Conservation (phyloP, 1,140 invertebrate genomes). For the Eriocheir sinensis region DNA sequence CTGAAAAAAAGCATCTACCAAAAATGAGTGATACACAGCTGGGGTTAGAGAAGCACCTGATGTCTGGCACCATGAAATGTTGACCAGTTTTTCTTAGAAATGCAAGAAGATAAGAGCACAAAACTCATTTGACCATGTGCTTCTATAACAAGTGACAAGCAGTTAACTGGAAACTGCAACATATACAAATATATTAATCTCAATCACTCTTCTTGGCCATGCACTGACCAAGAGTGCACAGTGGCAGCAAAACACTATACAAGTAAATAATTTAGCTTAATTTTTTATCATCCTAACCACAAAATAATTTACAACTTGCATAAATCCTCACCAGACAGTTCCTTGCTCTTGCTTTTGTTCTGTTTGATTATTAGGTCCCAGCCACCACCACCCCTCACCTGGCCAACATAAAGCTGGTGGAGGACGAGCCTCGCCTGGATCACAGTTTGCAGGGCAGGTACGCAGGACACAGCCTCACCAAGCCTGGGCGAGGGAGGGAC, state of each 20-base stretch:
- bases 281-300: not conserved
- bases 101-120: not conserved
- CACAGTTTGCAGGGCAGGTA: not conserved
- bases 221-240: not conserved
- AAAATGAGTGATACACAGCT: not conserved
- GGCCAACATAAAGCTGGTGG: not conserved
- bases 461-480: no score
- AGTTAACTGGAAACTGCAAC: not conserved
- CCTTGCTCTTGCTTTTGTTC: not conserved
- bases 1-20: not conserved
- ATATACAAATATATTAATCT: no score
- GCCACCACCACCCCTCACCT: not conserved
- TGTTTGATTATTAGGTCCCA: conserved; percentile 13
- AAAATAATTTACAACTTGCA: not conserved
- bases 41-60: not conserved
- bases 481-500: not conserved
- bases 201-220: not conserved
- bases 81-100: not conserved
- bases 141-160: conserved; percentile 24
- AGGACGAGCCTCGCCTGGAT: not conserved
- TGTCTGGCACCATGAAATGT: conserved; percentile 3
- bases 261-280: not conserved
- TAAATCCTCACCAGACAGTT: not conserved
- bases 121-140: not conserved
- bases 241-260: not conserved